A percentile compares a stretch with the other conserved stretches of the same genome.
These are phyloP conservation scores for Palaemon carinicauda DNA, from an alignment of 1,140 invertebrate species.

Conservation along the genomic window DNA sequence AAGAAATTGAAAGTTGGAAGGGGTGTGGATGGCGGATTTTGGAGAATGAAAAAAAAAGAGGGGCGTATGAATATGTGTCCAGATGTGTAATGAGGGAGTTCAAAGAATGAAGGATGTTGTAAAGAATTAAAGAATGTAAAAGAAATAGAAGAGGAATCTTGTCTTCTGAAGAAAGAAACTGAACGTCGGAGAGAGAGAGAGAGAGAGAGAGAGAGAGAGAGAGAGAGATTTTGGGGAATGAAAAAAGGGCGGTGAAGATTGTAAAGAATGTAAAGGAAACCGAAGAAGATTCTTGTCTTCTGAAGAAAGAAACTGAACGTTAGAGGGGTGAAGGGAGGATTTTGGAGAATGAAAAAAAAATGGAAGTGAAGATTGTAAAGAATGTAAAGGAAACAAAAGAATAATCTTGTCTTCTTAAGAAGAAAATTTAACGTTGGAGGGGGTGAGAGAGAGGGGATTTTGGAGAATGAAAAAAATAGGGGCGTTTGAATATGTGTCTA, in stretches of 20 bases:
- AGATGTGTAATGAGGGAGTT: background rate
- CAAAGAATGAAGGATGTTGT: no score
- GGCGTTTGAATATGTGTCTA: background rate
- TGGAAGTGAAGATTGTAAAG: no score
- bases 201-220: background rate
- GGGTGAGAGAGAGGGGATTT: background rate
- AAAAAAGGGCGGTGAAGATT: background rate
- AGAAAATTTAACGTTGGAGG: no score
- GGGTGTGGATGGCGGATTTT: background rate
- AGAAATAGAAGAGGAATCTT: background rate
- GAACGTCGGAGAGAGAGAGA: background rate
- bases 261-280: background rate
- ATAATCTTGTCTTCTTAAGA: no score
- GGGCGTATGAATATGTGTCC: background rate
- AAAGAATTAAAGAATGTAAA: background rate
- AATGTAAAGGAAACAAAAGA: no score
- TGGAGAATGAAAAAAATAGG: background rate
- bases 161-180: background rate
- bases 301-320: background rate
- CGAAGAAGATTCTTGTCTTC: background rate
- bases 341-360: no score
- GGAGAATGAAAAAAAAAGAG: background rate
- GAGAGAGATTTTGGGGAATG: no score
- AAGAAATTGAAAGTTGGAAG: background rate
- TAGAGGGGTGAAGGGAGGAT: background rate